phyloP scores from a whole-genome alignment of 2,113 vertebrate genomes.

The Ceuthmochares aereus region DNA sequence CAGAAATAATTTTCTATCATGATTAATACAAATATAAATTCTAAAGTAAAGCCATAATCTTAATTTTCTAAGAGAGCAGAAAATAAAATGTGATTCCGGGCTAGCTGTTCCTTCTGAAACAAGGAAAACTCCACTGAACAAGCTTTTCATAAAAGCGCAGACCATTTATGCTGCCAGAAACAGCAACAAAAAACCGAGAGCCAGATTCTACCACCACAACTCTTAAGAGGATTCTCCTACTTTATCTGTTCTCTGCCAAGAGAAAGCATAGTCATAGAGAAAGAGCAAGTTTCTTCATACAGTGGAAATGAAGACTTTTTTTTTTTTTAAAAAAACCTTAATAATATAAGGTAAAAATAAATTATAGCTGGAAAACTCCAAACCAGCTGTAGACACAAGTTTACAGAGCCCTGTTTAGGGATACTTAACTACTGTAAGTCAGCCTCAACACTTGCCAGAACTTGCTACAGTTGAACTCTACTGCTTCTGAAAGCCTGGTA shows the following conservation, averaged over 20 bases:
- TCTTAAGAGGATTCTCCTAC: neutral
- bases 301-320: neutral
- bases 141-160: neutral
- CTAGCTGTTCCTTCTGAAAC: neutral
- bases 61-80: neutral
- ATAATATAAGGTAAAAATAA: neutral
- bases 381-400: neutral
- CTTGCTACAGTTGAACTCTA: neutral
- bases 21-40: neutral
- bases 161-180: neutral
- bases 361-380: neutral
- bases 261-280: neutral
- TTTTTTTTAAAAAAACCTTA: neutral
- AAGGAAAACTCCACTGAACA: neutral
- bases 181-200: neutral
- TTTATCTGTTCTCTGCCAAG: conserved; percentile 12
- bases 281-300: neutral
- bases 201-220: conserved; percentile 7
- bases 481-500: neutral
- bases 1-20: neutral
- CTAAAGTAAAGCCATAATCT: neutral
- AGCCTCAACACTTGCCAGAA: neutral
- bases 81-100: neutral
- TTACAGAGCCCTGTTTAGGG: neutral
- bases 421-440: neutral